These are phyloP conservation scores for Lanius collurio DNA, from an alignment of 2,113 vertebrate species.

Conservation along the genomic window DNA sequence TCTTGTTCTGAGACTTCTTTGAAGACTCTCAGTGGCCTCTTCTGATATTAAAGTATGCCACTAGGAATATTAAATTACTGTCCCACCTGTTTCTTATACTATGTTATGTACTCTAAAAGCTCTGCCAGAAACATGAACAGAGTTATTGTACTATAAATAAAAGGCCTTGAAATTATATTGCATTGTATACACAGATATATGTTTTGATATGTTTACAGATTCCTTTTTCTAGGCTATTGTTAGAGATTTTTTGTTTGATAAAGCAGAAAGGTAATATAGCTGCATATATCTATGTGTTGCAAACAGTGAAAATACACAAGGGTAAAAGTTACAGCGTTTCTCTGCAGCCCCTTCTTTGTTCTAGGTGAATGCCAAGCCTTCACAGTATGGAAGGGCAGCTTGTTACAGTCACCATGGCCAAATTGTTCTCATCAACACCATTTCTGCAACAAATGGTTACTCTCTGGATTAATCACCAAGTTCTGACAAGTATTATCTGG, in stretches of 20 bases:
- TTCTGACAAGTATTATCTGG: neutral
- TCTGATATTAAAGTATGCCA: neutral
- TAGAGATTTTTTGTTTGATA: neutral
- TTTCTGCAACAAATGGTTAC: neutral
- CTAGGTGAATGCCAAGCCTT: neutral
- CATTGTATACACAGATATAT: neutral
- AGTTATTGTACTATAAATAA: neutral
- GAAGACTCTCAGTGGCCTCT: conserved; percentile 4
- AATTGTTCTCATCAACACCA: neutral
- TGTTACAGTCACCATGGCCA: neutral
- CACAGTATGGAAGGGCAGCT: neutral
- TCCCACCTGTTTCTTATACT: conserved; percentile 28
- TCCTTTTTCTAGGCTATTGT: neutral
- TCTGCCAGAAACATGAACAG: neutral
- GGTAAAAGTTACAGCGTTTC: neutral
- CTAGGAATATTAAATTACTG: conserved; percentile 28
- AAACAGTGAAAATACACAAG: neutral
- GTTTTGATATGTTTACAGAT: neutral
- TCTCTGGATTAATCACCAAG: neutral
- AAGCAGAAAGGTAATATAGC: neutral
- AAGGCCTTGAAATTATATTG: neutral
- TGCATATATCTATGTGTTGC: neutral
- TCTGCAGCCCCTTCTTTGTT: neutral
- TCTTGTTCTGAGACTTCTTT: conserved; percentile 6
- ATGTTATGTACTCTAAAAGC: neutral